Base-by-base conservation (phyloP, 2,888 invertebrate species). In the Nudaria mundana region DNA sequence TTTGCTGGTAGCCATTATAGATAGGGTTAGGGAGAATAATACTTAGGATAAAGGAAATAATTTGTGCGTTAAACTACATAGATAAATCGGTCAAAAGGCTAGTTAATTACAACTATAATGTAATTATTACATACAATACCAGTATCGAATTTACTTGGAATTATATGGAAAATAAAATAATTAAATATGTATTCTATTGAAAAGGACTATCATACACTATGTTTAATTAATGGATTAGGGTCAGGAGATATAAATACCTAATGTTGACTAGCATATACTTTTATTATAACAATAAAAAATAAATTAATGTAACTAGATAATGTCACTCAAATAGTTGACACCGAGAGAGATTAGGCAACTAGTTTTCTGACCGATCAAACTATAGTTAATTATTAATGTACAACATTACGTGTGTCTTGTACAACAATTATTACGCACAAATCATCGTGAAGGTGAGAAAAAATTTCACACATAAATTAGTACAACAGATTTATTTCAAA, bases 401-500 rank as follows among this genome's bases (percentile, higher is more conserved):
- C 52, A 63, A 60, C 39, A 46, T 50, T 49, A 5, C 23, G 3
- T 37, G 18, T 34, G 5, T 22, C 32, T 49, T 35, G 52, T 63
- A 62, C 62, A n/a, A n/a, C n/a, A 56, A 58, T 45, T 44, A 54
- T 54, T 47, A 78, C 85, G 85, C 86, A 88, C 85, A 81, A 81
- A 76, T 69, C 72, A 71, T 71, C 73, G 67, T 66, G 54, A 58
- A 81, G 85, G 86, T 79, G 59, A 67, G 58, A 71, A 88, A 79
- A 76, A 85, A 86, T 73, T 81, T 76, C 69, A 84, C 83, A 88
- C 86, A 79, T 63, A 73, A 71, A 66, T 82, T 77, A 76, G 80
- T 84, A 87, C 85, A 87, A 88, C 83, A 88, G 86, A 84, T 88
- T 88, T 88, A 88, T 88, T 88, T 86, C 78, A 80, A 81, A 85